Percentiles rank a stretch among this genome's conserved stretches.
Evolutionary conservation across 2,888 invertebrate genomes (phyloP).

Genomic region (Macrosoma leucophasiata): DNA sequence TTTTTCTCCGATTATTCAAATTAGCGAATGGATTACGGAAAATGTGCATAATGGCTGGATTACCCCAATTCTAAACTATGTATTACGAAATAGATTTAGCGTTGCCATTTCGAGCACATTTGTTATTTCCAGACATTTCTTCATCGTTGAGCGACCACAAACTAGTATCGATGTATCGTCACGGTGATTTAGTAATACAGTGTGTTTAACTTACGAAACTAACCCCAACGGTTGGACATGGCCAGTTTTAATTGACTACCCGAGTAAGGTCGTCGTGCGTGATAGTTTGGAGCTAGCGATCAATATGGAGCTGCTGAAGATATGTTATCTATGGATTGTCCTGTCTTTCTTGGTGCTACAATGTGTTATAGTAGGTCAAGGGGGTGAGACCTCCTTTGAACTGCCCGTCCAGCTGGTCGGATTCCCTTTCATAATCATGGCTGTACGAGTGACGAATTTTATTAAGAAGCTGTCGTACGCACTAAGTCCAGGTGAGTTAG

Average conservation of each 20-base stretch:
- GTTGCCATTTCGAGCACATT: too few species aligned
- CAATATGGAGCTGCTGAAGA: conserved; percentile 52
- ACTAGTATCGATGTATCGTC: conserved; percentile 23
- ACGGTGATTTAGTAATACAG: conserved; percentile 44
- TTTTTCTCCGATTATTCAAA: too few species aligned
- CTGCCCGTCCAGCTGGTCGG: conserved; percentile 88
- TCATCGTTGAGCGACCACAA: too few species aligned
- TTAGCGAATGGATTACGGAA: too few species aligned
- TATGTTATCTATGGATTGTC: conserved; percentile 51
- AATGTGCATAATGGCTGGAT: too few species aligned
- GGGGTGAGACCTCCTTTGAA: conserved; percentile 78
- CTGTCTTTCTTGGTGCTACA: conserved; percentile 49
- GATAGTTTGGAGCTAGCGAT: conserved; percentile 13
- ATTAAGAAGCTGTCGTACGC: conserved; percentile 89
- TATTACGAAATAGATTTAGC: too few species aligned
- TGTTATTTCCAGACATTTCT: too few species aligned
- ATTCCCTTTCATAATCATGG: conserved; percentile 88
- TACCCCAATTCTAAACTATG: too few species aligned
- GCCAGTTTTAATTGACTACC: conserved; percentile 54
- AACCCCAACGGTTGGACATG: conserved; percentile 39
- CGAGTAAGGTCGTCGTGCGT: conserved; percentile 51
- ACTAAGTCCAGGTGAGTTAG: conserved; percentile 84
- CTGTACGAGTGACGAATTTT: conserved; percentile 87
- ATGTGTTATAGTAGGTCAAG: conserved; percentile 47
- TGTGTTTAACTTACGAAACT: conserved; percentile 51